Evolutionary conservation across 2,888 invertebrate genomes (phyloP), one percentile per base, ranked within the genome.

Genomic region (Xestia c-nigrum): DNA sequence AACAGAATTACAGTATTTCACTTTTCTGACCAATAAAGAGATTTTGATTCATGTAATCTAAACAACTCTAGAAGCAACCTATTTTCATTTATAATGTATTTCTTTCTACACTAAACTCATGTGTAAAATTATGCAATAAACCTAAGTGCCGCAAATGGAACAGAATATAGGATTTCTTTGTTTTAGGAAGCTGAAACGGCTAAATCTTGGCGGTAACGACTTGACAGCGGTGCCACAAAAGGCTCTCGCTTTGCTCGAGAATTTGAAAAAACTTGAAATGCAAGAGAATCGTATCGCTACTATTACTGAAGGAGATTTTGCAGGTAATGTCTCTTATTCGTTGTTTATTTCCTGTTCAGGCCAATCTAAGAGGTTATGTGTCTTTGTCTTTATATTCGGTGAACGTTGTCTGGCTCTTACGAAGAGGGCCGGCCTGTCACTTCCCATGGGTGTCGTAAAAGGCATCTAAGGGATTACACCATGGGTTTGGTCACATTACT

Each of bases 171-270:
- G 57, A 71, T 57, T 50, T n/a, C 65, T 83, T 86, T 74, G 80
- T 90, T 93, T 70, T 91, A 98, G 98, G 89, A 98, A 98, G 94
- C 95, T 99, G 81, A 98, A 98, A 89, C 97, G 98, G 78, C 95
- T 99, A 81, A 99, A 99, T 95, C 97, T 99, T 84, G 99, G 99
- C 50, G 98, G 98, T 75, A 99, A 99, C 93, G 98, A 98, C 83
- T 95, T 99, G 90, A 97, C 97, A 55, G 96, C 97, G 19, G 97
- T 99, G 68, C 99, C 99, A 21, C 98, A 98, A 89, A 97, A 98
- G 90, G 98, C 99, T 0, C 97, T 99, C n/a, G 97, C 98, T 0
- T 97, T 98, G 78, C 96, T 99, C 85, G 98, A 98, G 90, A 98
- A 98, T 88, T 95, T 99, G 86, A 98, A 98, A 93, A 99, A 98